Evolutionary conservation across 2,797 vertebrate species (phyloP), one percentile per base, ranked within the genome.

Genomic region (Thaleichthys pacificus): DNA sequence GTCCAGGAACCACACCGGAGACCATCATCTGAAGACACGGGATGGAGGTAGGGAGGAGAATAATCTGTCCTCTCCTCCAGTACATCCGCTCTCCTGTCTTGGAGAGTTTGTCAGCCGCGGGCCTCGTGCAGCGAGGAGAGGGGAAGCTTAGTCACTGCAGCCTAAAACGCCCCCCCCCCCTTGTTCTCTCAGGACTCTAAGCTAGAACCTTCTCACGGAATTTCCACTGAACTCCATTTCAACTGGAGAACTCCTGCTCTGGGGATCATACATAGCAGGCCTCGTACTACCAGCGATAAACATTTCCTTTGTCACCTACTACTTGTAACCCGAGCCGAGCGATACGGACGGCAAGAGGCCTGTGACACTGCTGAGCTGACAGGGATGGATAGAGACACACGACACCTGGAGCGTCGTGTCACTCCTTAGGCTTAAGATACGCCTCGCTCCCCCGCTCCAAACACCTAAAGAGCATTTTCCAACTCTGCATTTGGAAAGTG

Each of bases 401-500:
- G n/a, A 22, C 21, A 26, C 21, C 58, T 6, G 8, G 4, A 61
- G 24, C 22, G 58, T 15, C 7, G 58, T 14, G 58, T 12, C 11
- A 12, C 21, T 24, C 12, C 58, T 61, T 21, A 14, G 4, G 12
- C 58, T 19, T 5, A n/a, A 47, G 11, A 26, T 7, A 21, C n/a
- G 21, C 24, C 12, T 19, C 14, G 26, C 24, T 54, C 47, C 47
- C 54, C 65, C 19, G 12, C 15, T 51, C 42, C 8, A 56, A 56
- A 56, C 19, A 15, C 19, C 51, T 56, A n/a, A 56, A 42, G 61
- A 83, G 51, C 9, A 5, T 17, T 56, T 56, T n/a, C 51, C 51
- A 56, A n/a, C 51, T 17, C 15, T 61, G 57, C 66, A 42, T 38
- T 61, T 62, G 56, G 61, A 54, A 14, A 74, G 30, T 69, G 15